A percentile compares a stretch with the other conserved stretches of the same genome.
Evolutionary conservation across 2,888 invertebrate genomes (phyloP).

Genomic region (Troilus luridus): DNA sequence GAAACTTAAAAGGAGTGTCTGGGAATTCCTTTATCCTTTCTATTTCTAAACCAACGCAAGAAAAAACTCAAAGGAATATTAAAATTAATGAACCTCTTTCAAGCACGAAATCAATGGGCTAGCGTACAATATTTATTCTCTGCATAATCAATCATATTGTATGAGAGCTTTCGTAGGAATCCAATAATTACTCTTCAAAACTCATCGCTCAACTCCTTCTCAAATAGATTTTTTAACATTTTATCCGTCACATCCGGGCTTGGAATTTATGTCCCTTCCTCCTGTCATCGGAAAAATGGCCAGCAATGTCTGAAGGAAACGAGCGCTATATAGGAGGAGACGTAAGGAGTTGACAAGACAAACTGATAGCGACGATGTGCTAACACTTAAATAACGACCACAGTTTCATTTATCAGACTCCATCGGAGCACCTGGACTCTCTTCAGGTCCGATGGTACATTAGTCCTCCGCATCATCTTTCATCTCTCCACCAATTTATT

Average conservation of each 20-base stretch:
- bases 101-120: background rate
- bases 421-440: constrained; percentile 29
- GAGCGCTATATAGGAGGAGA: constrained; percentile 21
- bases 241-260: background rate
- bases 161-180: background rate
- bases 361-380: constrained; percentile 25
- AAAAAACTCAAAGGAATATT: background rate
- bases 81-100: background rate
- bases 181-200: background rate
- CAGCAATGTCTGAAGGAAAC: background rate
- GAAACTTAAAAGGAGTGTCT: too few species aligned
- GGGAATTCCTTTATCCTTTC: too few species aligned
- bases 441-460: constrained; percentile 17
- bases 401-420: constrained; percentile 3
- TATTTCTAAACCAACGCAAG: background rate
- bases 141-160: background rate
- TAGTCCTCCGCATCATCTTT: background rate
- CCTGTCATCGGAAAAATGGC: constrained; percentile 36
- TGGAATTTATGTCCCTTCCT: background rate
- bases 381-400: constrained; percentile 40
- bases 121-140: background rate
- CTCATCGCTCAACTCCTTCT: background rate
- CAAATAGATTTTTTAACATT: background rate
- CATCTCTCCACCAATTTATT: constrained; percentile 32
- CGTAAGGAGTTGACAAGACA: constrained; percentile 16